Evolutionary conservation across 2,113 vertebrate species (phyloP).

Genomic region (Leptobrachium leishanense): DNA sequence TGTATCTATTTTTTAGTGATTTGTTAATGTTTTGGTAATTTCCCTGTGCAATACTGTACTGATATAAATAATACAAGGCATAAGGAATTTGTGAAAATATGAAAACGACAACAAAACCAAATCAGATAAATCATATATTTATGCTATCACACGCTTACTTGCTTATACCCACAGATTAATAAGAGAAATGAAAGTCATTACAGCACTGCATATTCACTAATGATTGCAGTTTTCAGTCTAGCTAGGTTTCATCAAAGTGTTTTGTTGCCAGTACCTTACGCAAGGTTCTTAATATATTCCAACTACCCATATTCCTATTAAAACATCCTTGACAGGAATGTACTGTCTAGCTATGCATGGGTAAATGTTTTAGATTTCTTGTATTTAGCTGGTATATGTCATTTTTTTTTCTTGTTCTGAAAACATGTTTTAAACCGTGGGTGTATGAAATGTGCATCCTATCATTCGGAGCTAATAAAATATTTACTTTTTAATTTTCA

Average conservation of each 20-base stretch:
- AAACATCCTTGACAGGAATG: not conserved
- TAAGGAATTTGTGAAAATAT: no score
- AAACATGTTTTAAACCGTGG: conserved; percentile 26
- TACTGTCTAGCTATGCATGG: not conserved
- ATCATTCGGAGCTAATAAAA: conserved; percentile 47
- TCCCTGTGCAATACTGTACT: no score
- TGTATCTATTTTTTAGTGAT: no score
- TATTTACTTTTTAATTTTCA: conserved; percentile 50
- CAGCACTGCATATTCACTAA: not conserved
- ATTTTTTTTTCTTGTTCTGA: not conserved
- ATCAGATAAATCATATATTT: no score
- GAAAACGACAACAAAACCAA: no score
- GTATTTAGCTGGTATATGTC: not conserved
- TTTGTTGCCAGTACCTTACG: no score
- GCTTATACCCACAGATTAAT: not conserved
- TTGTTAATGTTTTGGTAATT: no score
- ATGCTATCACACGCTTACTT: not conserved
- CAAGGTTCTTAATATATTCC: no score
- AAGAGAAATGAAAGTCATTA: not conserved
- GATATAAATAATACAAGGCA: no score
- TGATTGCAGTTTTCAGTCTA: no score
- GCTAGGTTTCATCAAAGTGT: no score
- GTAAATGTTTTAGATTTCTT: not conserved
- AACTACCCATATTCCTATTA: no score
- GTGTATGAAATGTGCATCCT: conserved; percentile 30